phyloP scores from a whole-genome alignment of 2,113 vertebrate species.

The Solenodon paradoxus region DNA sequence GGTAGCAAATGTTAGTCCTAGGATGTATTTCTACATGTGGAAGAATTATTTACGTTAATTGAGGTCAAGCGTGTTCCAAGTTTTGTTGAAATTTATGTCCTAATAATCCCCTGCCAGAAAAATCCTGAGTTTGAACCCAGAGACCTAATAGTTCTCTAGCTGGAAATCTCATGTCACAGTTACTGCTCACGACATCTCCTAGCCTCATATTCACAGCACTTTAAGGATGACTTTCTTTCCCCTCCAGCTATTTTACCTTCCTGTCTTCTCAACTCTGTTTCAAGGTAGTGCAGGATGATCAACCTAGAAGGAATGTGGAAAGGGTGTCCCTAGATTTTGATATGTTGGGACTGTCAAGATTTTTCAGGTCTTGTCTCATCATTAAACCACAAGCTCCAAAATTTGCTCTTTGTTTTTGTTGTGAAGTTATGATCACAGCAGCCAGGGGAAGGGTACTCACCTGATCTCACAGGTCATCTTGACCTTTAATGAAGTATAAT shows the following conservation, averaged over 20 bases:
- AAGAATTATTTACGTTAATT: background rate
- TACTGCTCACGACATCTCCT: background rate
- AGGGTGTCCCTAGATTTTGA: background rate
- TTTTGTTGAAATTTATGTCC: background rate
- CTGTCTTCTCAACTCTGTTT: background rate
- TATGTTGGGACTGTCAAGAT: background rate
- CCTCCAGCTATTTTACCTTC: background rate
- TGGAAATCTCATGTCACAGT: background rate
- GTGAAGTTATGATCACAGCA: background rate
- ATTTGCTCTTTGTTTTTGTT: background rate
- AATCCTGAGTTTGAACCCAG: background rate
- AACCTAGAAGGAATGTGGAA: background rate
- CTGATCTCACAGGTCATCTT: background rate
- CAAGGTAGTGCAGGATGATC: no score
- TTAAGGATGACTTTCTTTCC: background rate
- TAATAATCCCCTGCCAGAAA: background rate
- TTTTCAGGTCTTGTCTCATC: background rate
- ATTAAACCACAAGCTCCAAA: background rate
- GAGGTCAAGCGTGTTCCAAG: background rate
- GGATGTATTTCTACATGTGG: background rate
- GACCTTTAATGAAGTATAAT: background rate
- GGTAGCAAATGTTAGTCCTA: background rate
- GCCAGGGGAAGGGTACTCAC: background rate
- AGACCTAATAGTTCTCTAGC: background rate
- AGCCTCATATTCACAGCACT: background rate